Base-by-base conservation (phyloP, 2,797 vertebrate species). In the Acrocephalus scirpaceus region DNA sequence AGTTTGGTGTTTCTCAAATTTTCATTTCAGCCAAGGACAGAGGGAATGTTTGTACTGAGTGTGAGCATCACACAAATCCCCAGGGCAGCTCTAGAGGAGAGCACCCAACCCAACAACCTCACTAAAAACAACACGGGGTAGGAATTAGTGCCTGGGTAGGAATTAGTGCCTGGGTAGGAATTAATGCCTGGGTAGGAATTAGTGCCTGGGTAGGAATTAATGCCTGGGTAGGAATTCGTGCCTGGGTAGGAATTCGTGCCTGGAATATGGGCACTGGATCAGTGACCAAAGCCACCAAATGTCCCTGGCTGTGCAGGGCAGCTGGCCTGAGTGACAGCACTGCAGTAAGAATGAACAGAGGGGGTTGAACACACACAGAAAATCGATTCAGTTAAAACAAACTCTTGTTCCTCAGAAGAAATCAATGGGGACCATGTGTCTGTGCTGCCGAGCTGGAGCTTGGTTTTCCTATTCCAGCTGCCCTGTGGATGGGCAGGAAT, bases 71-170 rank as follows among this genome's bases (percentile, higher is more conserved):
- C 86, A 32, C 42, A n/a, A 11, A 78, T 30, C 16, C 8, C 4
- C 26, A 4, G 65, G 65, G 66, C 30, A 88, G 21, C 53, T 81
- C 34, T n/a, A 3, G 61, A 19, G 58, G 47, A 23, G 71, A 70
- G 1, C 32, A 25, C 50, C 3, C 3, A n/a, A 13, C 44, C 45
- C 32, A 51, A 13, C 25, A 36, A 8, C 53, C 71, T 47, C 20
- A 29, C 34, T 70, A 1, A 57, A 75, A 88, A 18, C 0, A 26
- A 0, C 38, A 3, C 4, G 3, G n/a, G 36, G 11, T 38, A 36
- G 36, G 36, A 36, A 36, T 36, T 36, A 36, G 10, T 8, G 1
- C 44, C 54, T 53, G 79, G 16, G 11, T 38, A 36, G 36, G 36
- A 36, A 36, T 36, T 36, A 36, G 10, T 8, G 1, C 44, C 54